Base-by-base conservation (phyloP, 2,888 invertebrate species). In the Spodoptera littoralis region DNA sequence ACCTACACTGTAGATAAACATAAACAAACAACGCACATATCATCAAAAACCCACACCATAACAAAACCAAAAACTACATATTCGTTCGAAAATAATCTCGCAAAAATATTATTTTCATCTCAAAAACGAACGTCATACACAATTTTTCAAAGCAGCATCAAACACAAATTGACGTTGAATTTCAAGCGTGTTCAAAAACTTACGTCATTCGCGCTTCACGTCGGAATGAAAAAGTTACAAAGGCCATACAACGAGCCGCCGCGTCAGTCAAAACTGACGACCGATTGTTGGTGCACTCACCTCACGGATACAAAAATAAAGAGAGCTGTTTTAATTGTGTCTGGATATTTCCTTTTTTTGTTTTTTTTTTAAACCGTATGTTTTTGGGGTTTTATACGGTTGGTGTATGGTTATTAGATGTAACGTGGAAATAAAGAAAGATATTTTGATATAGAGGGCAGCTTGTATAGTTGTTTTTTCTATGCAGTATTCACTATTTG, bases 241-340 rank as follows among this genome's bases (percentile, higher is more conserved):
- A 82, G 63, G 61, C 41, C 58, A 64, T 27, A 51, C 67, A 60
- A 70, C 73, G 76, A 69, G 58, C 65, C 71, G 49, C 72, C 42
- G 65, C 61, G 81, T 82, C 81, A 80, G 82, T 69, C 60, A 73
- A 74, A 78, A 49, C 52, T 76, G 70, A 80, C 69, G 82, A 80
- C 45, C 74, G 66, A 80, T 80, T 80, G 80, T 80, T 73, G 64
- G 56, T 50, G 65, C 43, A 65, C 8, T 43, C 11, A 53, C 45
- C 53, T 36, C 55, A 13, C 13, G 46, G 51, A 60, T 24, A 46
- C 44, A 60, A 12, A 24, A 69, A 66, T 46, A 43, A 22, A 42
- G 46, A 50, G 44, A 44, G 24, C 36, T 22, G 47, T 64, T 77
- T 69, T 24, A 46, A 60, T 53, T 47, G 9, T 24, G 9, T 11